Percentiles rank a stretch among this genome's conserved stretches.
Conservation (phyloP, 2,888 invertebrate species). For the Pandemis cinnamomeana region DNA sequence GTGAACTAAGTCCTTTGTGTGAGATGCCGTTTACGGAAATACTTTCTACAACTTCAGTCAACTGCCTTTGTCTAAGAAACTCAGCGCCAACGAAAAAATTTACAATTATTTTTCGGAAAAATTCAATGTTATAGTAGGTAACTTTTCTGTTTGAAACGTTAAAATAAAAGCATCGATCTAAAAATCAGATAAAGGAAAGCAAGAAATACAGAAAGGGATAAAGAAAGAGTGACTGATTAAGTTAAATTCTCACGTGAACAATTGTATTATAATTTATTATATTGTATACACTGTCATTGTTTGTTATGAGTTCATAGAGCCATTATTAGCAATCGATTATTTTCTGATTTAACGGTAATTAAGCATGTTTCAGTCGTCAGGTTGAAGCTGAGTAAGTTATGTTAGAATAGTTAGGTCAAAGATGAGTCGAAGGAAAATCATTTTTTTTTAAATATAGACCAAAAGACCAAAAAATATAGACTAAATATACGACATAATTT, state of each 20-base stretch:
- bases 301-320: not conserved
- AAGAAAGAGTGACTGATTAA: not conserved
- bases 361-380: too few relatives aligned
- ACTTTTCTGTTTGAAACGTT: not conserved
- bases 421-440: too few relatives aligned
- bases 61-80: constrained; percentile 48
- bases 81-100: constrained; percentile 38
- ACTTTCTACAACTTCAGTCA: constrained; percentile 47
- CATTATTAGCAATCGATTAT: not conserved
- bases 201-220: not conserved
- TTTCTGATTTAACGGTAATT: too few relatives aligned
- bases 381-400: too few relatives aligned
- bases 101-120: not conserved
- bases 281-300: not conserved
- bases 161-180: not conserved
- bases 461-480: not conserved
- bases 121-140: not conserved
- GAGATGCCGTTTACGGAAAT: constrained; percentile 51
- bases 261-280: not conserved
- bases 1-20: constrained; percentile 57
- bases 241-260: not conserved
- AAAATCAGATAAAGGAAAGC: not conserved
- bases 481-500: not conserved
- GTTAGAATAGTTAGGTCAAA: too few relatives aligned
- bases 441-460: not conserved